Conservation (phyloP, 2,797 vertebrate species). For the Clamator glandarius region DNA sequence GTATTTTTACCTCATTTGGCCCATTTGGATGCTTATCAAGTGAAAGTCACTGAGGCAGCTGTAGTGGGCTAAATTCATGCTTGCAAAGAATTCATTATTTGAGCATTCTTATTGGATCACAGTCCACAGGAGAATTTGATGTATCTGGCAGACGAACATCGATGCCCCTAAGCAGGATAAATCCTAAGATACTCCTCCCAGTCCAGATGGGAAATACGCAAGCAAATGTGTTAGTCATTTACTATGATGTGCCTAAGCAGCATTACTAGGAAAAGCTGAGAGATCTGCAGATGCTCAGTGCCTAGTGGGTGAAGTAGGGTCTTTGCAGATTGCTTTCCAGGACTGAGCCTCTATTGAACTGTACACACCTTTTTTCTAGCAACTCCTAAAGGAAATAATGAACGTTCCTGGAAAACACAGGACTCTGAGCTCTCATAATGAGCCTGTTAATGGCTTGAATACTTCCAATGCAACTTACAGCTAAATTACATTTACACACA, state of each 20-base stretch:
- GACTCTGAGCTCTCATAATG: neutral
- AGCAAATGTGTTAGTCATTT: neutral
- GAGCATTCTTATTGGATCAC: neutral
- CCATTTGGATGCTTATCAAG: neutral
- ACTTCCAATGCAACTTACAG: neutral
- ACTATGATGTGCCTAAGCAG: neutral
- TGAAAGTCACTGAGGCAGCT: neutral
- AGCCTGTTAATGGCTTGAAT: neutral
- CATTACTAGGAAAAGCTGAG: neutral
- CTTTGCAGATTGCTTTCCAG: neutral
- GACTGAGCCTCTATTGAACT: neutral
- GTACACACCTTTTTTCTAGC: neutral
- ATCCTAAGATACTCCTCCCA: neutral
- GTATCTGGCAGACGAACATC: neutral
- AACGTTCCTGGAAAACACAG: neutral
- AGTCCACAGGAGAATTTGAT: neutral
- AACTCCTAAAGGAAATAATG: neutral
- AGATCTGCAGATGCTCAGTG: fast-evolving
- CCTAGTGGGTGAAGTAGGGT: neutral
- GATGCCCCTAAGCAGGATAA: neutral
- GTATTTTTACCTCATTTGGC: neutral
- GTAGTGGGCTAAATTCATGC: neutral
- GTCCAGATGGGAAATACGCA: neutral
- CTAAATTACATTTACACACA: neutral
- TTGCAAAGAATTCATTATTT: neutral